These are phyloP conservation scores for Lapara coniferarum DNA, from an alignment of 2,888 invertebrate genomes.

Conservation along the genomic window DNA sequence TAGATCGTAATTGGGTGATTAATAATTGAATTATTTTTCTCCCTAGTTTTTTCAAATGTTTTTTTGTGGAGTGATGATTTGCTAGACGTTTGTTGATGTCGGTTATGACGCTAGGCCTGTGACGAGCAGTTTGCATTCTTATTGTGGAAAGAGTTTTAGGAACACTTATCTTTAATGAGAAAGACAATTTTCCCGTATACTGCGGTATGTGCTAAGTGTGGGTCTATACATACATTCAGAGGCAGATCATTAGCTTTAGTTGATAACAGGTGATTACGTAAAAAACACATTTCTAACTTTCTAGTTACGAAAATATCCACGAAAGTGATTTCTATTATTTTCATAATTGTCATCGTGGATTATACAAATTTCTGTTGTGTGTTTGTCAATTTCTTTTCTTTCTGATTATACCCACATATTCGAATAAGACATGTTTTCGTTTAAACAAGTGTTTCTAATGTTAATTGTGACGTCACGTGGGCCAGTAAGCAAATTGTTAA, in stretches of 20 bases:
- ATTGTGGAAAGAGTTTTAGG: not conserved
- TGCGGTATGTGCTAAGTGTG: no score
- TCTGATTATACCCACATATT: no score
- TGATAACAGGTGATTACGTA: no score
- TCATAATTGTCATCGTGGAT: no score
- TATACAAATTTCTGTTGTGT: no score
- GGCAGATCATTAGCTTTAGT: no score
- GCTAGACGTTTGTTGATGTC: not conserved
- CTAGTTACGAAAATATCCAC: no score
- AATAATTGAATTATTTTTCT: conserved; percentile 25
- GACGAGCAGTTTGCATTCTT: not conserved
- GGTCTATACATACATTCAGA: no score
- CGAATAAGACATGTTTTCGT: not conserved
- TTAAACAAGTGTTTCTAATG: not conserved
- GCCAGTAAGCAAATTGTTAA: conserved; percentile 20
- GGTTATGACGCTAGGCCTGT: not conserved
- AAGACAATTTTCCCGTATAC: no score
- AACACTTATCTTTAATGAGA: not conserved
- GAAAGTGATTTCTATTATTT: no score
- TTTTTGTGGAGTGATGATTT: conserved; percentile 5
- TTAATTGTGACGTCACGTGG: not conserved
- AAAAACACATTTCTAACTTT: no score
- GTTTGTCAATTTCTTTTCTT: no score
- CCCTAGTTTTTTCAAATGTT: conserved; percentile 19
- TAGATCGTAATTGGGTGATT: conserved; percentile 21